A percentile compares a stretch with the other conserved stretches of the same genome.
phyloP scores from a whole-genome alignment of 2,888 invertebrate genomes.

The Heteropelma amictum region DNA sequence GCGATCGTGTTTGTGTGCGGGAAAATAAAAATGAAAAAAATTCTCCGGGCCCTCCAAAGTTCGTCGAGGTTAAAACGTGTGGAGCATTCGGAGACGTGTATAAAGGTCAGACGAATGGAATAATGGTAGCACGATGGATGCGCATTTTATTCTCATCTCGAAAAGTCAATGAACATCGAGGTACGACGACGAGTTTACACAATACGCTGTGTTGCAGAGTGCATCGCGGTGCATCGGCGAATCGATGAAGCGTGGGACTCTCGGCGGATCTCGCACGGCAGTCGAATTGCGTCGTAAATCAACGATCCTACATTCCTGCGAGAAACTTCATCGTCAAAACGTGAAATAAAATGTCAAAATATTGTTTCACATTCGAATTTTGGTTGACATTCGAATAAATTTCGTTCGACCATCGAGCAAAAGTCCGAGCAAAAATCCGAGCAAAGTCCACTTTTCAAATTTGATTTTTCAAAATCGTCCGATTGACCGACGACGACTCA shows the following conservation, averaged over 20 bases:
- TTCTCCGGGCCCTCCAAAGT: background rate
- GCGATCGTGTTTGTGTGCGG: background rate
- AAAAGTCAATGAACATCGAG: slow-evolving; percentile 28
- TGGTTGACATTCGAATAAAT: too few relatives aligned
- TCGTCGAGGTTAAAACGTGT: slow-evolving; percentile 19
- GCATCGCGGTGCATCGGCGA: slow-evolving; percentile 41
- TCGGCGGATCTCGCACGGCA: slow-evolving; percentile 15
- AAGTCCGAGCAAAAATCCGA: too few relatives aligned
- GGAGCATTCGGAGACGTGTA: slow-evolving; percentile 23
- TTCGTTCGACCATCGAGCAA: too few relatives aligned
- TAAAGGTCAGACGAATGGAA: slow-evolving; percentile 51
- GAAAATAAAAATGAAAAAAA: background rate
- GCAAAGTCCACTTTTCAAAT: too few relatives aligned
- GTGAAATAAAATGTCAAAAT: background rate
- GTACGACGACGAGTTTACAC: slow-evolving; percentile 36
- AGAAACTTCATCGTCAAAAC: slow-evolving; percentile 2
- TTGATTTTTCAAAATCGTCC: too few relatives aligned
- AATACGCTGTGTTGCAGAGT: slow-evolving; percentile 17
- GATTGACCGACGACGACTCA: too few relatives aligned
- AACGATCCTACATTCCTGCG: background rate
- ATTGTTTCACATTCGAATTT: background rate
- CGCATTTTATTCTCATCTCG: slow-evolving; percentile 14
- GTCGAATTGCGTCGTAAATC: slow-evolving; percentile 41
- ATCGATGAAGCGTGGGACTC: slow-evolving; percentile 50
- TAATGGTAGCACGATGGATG: slow-evolving; percentile 43